Evolutionary conservation across 2,888 invertebrate genomes (phyloP).

Genomic region (Meiosimyza platycephala): DNA sequence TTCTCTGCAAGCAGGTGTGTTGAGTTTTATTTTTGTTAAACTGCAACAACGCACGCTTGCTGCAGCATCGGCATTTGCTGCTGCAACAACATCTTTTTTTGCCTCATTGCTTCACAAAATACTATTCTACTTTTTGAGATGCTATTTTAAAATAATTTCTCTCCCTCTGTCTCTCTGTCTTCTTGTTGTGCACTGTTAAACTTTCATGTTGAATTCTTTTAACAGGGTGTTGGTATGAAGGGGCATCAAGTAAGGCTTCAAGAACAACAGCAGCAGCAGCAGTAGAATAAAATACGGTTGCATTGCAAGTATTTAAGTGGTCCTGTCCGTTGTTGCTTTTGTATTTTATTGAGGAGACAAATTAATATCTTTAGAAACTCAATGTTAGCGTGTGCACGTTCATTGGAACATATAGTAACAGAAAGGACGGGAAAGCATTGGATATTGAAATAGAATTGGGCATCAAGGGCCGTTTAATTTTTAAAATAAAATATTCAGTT

Average conservation of each 20-base stretch:
- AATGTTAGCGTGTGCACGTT: no score
- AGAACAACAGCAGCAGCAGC: not conserved
- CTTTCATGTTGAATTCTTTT: slow-evolving; percentile 19
- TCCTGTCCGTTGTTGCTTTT: slow-evolving; percentile 25
- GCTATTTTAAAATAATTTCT: not conserved
- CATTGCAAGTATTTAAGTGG: slow-evolving; percentile 22
- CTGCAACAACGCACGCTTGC: slow-evolving; percentile 1
- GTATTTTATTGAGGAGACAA: slow-evolving; percentile 30
- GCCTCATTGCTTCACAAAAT: not conserved
- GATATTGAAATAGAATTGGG: no score
- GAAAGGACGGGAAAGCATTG: no score
- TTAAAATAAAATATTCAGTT: no score
- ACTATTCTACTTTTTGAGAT: not conserved
- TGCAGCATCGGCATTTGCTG: slow-evolving; percentile 3
- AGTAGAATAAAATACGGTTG: slow-evolving; percentile 2
- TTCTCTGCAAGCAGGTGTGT: slow-evolving; percentile 43
- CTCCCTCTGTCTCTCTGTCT: not conserved
- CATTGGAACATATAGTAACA: no score
- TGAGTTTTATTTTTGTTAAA: slow-evolving; percentile 27
- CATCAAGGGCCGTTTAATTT: no score
- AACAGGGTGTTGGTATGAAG: slow-evolving; percentile 29
- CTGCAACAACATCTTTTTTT: not conserved
- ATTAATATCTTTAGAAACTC: slow-evolving; percentile 35
- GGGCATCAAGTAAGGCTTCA: slow-evolving; percentile 27
- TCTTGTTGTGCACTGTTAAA: slow-evolving; percentile 2